phyloP scores from a whole-genome alignment of 2,113 vertebrate genomes.

The Corythoichthys intestinalis region DNA sequence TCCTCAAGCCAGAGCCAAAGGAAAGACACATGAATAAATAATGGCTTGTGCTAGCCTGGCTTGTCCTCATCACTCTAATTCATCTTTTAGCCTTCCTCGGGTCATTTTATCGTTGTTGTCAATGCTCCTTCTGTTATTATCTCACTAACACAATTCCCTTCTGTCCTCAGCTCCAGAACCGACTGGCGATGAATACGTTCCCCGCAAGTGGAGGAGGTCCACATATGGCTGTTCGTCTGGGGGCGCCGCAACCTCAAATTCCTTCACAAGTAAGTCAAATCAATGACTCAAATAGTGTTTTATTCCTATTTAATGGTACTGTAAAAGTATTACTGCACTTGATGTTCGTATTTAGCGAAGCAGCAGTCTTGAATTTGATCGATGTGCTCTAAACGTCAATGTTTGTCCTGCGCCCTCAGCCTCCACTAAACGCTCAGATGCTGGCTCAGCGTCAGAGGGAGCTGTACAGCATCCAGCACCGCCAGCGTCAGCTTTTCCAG shows the following conservation, averaged over 20 bases:
- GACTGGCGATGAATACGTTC: constrained; percentile 83
- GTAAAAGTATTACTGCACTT: neutral
- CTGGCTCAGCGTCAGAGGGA: constrained; percentile 90
- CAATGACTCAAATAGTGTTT: neutral
- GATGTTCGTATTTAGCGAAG: neutral
- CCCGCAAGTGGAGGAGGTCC: constrained; percentile 65
- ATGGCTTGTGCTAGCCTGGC: neutral
- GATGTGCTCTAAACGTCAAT: neutral
- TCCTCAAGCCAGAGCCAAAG: neutral
- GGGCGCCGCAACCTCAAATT: constrained; percentile 80
- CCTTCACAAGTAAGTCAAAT: constrained; percentile 76
- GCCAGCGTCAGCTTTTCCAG: constrained; percentile 90
- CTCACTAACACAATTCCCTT: neutral
- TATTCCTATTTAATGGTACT: neutral
- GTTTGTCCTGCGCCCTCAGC: constrained; percentile 59
- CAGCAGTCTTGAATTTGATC: neutral
- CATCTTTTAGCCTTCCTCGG: neutral
- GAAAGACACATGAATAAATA: neutral
- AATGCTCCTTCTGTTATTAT: neutral
- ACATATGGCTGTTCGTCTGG: constrained; percentile 79
- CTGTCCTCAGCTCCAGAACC: constrained; percentile 79
- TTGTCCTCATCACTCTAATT: constrained; percentile 1
- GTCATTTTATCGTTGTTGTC: neutral
- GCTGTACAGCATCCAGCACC: constrained; percentile 90
- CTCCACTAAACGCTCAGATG: constrained; percentile 92